These are phyloP conservation scores for Caenorhabditis japonica DNA, from an alignment of 2,888 invertebrate genomes.

Conservation along the genomic window DNA sequence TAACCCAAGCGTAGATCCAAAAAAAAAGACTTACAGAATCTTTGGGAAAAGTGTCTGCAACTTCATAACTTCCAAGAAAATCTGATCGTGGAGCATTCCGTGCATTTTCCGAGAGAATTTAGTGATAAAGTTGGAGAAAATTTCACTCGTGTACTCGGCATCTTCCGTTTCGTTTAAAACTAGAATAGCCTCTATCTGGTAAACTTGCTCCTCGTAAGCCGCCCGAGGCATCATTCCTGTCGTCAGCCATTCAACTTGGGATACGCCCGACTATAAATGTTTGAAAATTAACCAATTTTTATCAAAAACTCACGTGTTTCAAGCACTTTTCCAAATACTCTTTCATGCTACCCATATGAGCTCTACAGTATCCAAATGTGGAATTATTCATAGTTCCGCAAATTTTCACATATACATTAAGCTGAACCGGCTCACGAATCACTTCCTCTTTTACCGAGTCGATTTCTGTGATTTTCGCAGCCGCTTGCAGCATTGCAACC, in stretches of 20 bases:
- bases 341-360: slow-evolving; percentile 32
- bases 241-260: slow-evolving; percentile 24
- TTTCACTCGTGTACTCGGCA: not conserved
- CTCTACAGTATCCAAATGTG: slow-evolving; percentile 22
- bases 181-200: slow-evolving; percentile 27
- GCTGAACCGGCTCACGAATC: slow-evolving; percentile 7
- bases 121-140: slow-evolving; percentile 15
- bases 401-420: slow-evolving; percentile 26
- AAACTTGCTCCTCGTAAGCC: slow-evolving; percentile 38
- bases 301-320: not conserved
- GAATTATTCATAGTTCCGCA: slow-evolving; percentile 28
- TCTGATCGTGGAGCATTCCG: slow-evolving; percentile 45
- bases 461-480: slow-evolving; percentile 5
- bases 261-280: not conserved
- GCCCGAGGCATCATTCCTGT: slow-evolving; percentile 38
- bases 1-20: too few relatives aligned
- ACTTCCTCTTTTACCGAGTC: not conserved
- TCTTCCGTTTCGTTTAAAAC: not conserved
- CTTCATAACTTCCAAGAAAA: slow-evolving; percentile 24
- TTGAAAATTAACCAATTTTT: not conserved
- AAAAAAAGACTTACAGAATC: slow-evolving; percentile 14
- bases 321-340: slow-evolving; percentile 5
- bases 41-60: slow-evolving; percentile 13
- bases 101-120: slow-evolving; percentile 5
- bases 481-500: slow-evolving; percentile 17